Evolutionary conservation across 1,140 invertebrate species (phyloP), one percentile per base, ranked within the genome.

Genomic region (Tribolium castaneum): DNA sequence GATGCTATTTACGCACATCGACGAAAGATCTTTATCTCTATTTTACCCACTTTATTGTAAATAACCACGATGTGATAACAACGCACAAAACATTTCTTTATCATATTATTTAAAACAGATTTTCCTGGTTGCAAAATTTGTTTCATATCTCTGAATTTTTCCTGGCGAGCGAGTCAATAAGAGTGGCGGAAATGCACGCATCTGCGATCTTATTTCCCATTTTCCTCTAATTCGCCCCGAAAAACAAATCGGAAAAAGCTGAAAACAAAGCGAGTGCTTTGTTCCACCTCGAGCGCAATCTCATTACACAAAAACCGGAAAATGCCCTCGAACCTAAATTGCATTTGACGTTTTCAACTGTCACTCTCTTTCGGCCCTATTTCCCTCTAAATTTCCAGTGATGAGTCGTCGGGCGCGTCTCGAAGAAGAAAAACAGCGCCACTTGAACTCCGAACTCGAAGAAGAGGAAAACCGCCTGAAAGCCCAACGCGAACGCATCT

Each of bases 401-500:
- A 86, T 85, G 85, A 86, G 84, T 76, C 77, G 80, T 59, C 72
- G 80, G 52, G 80, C 82, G 13, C 71, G 85, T 6, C 54, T 81
- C 1, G 84, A 85, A 70, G 78, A 84, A 45, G 78, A 83, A 59
- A 81, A 76, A 73, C 54, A 77, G 0, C 75, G 75, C 3, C 78
- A 80, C 6, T 54, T 83, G 13, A 80, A 82, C 70, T 79, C 83
- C 19, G 83, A 85, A 54, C 75, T 81, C 6, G 82, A 84, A 70
- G 85, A 85, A 39, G 82, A 83, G 56, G 83, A 85, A 45, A 82
- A 83, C 35, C 83, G 82, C 72, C 3, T 80, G 7, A 82, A 83
- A 74, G 52, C 81, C 12, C 70, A 78, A 19, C 74, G 75, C 22
- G 75, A 83, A 50, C 86, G 88, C 50, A 90, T 92, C 70, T 88